Base-by-base conservation (phyloP, 2,888 invertebrate species). In the Pseudococcus jackbeardsleyi region DNA sequence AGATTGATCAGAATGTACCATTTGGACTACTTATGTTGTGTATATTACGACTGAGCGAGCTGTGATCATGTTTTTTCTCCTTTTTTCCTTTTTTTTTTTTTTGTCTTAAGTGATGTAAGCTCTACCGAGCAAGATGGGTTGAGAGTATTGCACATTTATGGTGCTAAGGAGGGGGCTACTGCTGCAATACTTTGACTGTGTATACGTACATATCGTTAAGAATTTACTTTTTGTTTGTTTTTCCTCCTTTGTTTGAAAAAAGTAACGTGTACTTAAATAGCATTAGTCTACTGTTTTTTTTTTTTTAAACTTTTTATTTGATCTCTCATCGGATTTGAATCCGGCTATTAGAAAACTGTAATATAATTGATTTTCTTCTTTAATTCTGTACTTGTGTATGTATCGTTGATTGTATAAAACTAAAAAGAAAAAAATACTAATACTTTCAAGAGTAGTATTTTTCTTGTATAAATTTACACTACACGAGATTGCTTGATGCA, bases 21-120 rank as follows among this genome's bases (percentile, higher is more conserved):
- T 26, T 79, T 79, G 79, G 79, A 79, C 79, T 79, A 79, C 79
- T 79, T 79, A 79, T 79, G 79, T 79, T 79, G 79, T 79, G 72
- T 72, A 33, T 79, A 79, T 79, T 42, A 79, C 79, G 79, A 79
- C 79, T 79, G 79, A 79, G 79, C 42, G 79, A 79, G 79, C 79
- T 79, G 79, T 79, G 79, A 79, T 79, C 79, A 79, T 19, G n/a
- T 42, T 39, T 79, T 79, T 72, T 33, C 33, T 72, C 33, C 26
- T 33, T 26, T 15, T 72, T 33, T 22, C 12, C 12, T 22, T 33
- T 2, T 3, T 33, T 72, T 72, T 26, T 72, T 72, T 33, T 12
- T 33, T 26, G 26, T 72, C 59, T 72, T 72, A 72, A 72, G 79
- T 72, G 0, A 79, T 42, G 42, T 22, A 79, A 79, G 42, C 39